A percentile compares a stretch with the other conserved stretches of the same genome.
phyloP scores from a whole-genome alignment of 2,888 invertebrate species.

The Sphecodes monilicornis region DNA sequence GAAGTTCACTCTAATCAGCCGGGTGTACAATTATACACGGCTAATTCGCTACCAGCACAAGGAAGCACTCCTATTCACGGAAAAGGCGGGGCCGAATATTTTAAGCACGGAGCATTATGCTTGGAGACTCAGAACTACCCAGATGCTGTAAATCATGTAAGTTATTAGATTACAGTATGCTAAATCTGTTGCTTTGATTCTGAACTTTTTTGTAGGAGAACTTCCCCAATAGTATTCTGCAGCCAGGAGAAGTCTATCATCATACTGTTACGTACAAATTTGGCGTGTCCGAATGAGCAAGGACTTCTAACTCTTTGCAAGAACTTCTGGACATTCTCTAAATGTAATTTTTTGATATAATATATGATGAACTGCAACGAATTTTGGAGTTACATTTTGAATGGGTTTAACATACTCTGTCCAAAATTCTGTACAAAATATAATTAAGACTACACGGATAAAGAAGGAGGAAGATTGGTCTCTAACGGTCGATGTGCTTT shows the following conservation, averaged over 20 bases:
- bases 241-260: slow-evolving; percentile 90
- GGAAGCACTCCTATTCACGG: slow-evolving; percentile 86
- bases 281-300: slow-evolving; percentile 81
- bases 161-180: slow-evolving; percentile 63
- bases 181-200: not conserved
- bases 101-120: slow-evolving; percentile 93
- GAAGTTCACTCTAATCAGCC: slow-evolving; percentile 95
- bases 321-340: not conserved
- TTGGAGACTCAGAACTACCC: slow-evolving; percentile 97
- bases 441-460: slow-evolving; percentile 65
- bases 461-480: slow-evolving; percentile 82
- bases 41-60: slow-evolving; percentile 89
- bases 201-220: slow-evolving; percentile 85
- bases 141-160: slow-evolving; percentile 94
- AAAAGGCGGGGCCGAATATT: slow-evolving; percentile 89
- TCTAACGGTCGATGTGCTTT: slow-evolving; percentile 80
- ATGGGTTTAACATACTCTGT: not conserved
- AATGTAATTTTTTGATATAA: not conserved
- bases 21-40: slow-evolving; percentile 96
- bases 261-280: slow-evolving; percentile 92
- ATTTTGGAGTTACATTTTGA: not conserved
- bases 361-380: not conserved
- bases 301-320: not conserved
- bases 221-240: slow-evolving; percentile 90
- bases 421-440: not conserved